Conservation (phyloP, 2,797 vertebrate species). For the Trachurus trachurus region DNA sequence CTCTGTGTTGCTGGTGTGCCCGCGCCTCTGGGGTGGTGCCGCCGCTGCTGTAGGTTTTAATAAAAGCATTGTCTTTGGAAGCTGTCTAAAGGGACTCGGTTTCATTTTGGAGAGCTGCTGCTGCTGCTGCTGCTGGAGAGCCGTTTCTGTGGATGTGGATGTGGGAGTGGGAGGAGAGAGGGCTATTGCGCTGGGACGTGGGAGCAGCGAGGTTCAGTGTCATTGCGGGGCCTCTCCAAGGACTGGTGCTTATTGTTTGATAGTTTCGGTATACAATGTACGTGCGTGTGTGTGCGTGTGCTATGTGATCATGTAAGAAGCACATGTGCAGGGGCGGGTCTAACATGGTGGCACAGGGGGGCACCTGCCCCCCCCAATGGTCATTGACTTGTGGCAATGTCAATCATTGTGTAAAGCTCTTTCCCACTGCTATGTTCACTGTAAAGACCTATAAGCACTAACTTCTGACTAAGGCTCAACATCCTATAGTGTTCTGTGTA, state of each 20-base stretch:
- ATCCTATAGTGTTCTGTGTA: no score
- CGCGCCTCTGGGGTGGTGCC: constrained; percentile 76
- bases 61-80: constrained; percentile 89
- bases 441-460: no score
- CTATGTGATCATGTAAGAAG: constrained; percentile 46
- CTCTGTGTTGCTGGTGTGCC: constrained; percentile 74
- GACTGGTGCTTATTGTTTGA: constrained; percentile 86
- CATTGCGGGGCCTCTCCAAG: constrained; percentile 78
- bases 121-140: constrained; percentile 5
- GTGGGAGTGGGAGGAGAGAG: constrained; percentile 69
- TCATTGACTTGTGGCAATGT: no score
- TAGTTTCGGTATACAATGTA: constrained; percentile 85
- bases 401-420: no score
- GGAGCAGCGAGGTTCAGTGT: constrained; percentile 83
- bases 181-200: constrained; percentile 82
- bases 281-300: constrained; percentile 26
- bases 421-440: no score
- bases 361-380: no score
- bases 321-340: no score
- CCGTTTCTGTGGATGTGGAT: constrained; percentile 62
- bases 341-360: no score
- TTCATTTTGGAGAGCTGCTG: constrained; percentile 82
- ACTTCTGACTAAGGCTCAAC: no score
- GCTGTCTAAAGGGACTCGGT: constrained; percentile 84
- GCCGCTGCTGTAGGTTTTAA: constrained; percentile 87